Evolutionary conservation across 2,113 vertebrate species (phyloP).

Genomic region (Parus major): DNA sequence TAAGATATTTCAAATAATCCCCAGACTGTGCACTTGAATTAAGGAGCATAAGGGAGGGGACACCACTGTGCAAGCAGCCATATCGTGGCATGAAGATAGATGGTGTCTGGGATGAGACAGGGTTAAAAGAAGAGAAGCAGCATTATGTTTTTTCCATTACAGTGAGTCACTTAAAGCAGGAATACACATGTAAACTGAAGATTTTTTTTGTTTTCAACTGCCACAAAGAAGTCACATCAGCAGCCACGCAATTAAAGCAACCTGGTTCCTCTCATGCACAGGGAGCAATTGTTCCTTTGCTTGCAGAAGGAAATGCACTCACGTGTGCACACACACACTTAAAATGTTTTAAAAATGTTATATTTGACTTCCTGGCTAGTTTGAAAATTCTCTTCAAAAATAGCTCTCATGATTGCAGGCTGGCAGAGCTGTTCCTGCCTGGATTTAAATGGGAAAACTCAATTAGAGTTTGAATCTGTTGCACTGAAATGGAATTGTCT

Average conservation of each 20-base stretch:
- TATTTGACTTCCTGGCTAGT: slow-evolving; percentile 40
- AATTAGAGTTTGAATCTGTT: slow-evolving; percentile 64
- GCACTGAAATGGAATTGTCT: slow-evolving; percentile 62
- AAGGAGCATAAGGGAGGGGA: not conserved
- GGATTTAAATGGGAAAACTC: slow-evolving; percentile 60
- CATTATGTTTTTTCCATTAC: not conserved
- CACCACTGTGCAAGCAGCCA: rapidly evolving
- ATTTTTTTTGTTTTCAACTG: not conserved
- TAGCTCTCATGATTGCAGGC: slow-evolving; percentile 43
- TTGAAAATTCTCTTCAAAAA: slow-evolving; percentile 43
- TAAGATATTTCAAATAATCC: not conserved
- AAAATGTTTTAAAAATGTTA: not conserved
- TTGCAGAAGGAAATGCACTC: not conserved
- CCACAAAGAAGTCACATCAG: not conserved
- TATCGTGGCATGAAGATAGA: not conserved
- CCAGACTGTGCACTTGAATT: not conserved
- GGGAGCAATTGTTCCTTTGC: not conserved
- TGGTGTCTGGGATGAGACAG: not conserved
- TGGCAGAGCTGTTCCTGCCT: slow-evolving; percentile 55
- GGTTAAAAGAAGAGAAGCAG: not conserved
- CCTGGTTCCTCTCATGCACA: not conserved
- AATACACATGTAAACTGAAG: not conserved
- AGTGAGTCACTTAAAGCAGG: not conserved
- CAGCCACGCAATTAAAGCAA: not conserved
- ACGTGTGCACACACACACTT: not conserved